phyloP scores from a whole-genome alignment of 2,113 vertebrate genomes.

The Tichodroma muraria region DNA sequence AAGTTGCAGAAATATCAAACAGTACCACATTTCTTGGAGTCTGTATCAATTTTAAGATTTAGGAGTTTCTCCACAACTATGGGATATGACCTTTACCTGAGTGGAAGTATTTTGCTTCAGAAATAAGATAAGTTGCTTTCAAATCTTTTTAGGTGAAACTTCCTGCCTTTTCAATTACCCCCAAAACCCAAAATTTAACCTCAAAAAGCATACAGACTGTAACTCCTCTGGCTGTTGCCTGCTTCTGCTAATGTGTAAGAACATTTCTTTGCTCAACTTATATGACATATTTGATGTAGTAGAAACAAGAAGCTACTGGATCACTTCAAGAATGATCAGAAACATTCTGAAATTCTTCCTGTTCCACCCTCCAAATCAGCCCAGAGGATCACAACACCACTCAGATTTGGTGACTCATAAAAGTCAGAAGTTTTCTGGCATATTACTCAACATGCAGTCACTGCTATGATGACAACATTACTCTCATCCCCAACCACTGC shows the following conservation, averaged over 20 bases:
- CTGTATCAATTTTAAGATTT: background rate
- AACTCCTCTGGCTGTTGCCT: background rate
- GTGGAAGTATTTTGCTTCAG: background rate
- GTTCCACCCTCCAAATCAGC: background rate
- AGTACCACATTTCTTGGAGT: background rate
- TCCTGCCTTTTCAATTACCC: background rate
- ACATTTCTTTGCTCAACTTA: background rate
- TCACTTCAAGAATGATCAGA: background rate
- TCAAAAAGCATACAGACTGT: background rate
- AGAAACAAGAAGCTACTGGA: background rate
- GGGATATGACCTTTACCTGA: background rate
- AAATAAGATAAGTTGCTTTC: background rate
- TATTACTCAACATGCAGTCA: constrained; percentile 36
- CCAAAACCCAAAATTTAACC: background rate
- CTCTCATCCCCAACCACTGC: background rate
- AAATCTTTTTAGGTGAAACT: background rate
- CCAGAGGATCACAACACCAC: background rate
- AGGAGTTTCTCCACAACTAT: background rate
- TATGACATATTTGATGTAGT: background rate
- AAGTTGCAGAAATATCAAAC: background rate
- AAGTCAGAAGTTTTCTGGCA: constrained; percentile 9
- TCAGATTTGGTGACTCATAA: background rate
- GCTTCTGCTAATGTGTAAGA: background rate
- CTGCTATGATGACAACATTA: background rate
- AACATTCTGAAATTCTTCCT: background rate